Percentiles rank a stretch among this genome's conserved stretches.
These are phyloP conservation scores for Macrotis lagotis DNA, from an alignment of 2,113 vertebrate genomes.

Conservation along the genomic window DNA sequence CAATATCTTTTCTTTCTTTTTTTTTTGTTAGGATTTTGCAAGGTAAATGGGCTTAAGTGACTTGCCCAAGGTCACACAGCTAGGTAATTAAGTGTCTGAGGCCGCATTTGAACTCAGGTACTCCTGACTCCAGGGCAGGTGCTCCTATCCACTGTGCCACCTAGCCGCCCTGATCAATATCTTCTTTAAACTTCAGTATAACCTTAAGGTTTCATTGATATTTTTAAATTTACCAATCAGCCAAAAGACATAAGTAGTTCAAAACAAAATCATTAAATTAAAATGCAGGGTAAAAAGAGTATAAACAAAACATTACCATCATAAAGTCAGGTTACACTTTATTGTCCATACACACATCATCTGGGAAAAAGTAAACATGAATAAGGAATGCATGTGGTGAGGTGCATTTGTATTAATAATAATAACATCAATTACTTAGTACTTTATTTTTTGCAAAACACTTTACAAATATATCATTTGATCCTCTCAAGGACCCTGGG, in stretches of 20 bases:
- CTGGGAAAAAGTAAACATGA: neutral
- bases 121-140: too few species aligned
- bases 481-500: too few species aligned
- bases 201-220: neutral
- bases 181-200: too few species aligned
- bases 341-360: neutral
- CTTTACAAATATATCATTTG: neutral
- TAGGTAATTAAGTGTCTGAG: too few species aligned
- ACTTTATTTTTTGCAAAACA: neutral
- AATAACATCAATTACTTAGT: neutral
- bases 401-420: neutral
- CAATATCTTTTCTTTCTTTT: too few species aligned
- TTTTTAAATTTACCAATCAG: neutral
- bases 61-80: too few species aligned
- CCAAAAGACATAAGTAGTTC: neutral
- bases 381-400: neutral
- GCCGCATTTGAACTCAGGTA: too few species aligned
- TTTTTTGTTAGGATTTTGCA: too few species aligned
- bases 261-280: neutral
- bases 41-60: too few species aligned
- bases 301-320: neutral
- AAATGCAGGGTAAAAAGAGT: neutral
- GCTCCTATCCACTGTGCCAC: too few species aligned
- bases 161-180: too few species aligned
- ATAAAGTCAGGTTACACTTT: neutral